Base-by-base conservation (phyloP, 2,888 invertebrate genomes). In the Acanthopleura granulata region DNA sequence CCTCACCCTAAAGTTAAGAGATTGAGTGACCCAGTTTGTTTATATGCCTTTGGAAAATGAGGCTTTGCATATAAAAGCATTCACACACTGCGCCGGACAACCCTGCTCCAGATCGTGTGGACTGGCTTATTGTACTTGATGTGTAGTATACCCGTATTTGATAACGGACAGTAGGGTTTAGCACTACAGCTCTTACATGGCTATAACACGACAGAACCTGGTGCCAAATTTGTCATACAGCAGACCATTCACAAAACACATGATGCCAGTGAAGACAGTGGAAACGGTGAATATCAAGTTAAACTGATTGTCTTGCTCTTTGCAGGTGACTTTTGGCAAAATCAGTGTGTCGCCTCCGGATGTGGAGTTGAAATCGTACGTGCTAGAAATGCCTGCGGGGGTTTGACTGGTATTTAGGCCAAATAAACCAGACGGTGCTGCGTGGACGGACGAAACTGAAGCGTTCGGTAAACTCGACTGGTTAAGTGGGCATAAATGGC, bases 211-310 rank as follows among this genome's bases (percentile, higher is more conserved):
- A 25, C 79, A 80, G 29, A 79, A 66, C 62, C 80, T 73, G 15
- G 80, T 82, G 18, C 82, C 82, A 49, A 75, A 77, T 29, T 71
- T 75, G 73, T 82, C 82, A 73, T 79, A 79, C n/a, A 82, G 27
- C 25, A 66, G 74, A 25, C 82, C 82, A 75, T 75, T 79, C 66
- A 78, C 69, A 70, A 83, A 78, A 66, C 76, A 74, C 49, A 78
- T 62, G 18, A 78, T 75, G 6, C 81, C 80, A 74, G 77, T 82
- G 70, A 82, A 75, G 25, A 78, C 75, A 0, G 80, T 80, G 49
- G 82, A 74, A 16, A 81, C 73, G 14, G 77, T 80, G 76, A 81
- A 82, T 71, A 82, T 72, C 69, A 81, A 75, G 73, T 80, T 81
- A 74, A 82, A 82, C 61, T 79, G 76, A 49, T 76, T 72, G 61